These are phyloP conservation scores for Asbolus verrucosus DNA, from an alignment of 1,140 invertebrate genomes.

Conservation along the genomic window DNA sequence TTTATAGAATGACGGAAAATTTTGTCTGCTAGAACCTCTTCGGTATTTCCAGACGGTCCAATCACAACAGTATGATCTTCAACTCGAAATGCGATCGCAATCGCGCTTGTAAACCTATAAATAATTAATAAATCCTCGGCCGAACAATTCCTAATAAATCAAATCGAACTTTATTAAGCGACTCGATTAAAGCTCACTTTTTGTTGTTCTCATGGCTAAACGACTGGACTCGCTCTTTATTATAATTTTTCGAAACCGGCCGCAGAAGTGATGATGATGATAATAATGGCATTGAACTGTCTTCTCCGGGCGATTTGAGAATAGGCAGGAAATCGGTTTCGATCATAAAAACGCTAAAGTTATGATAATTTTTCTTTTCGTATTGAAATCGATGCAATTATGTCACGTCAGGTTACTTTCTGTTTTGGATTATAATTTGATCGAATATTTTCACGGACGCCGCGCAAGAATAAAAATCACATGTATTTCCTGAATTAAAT, in stretches of 20 bases:
- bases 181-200: conserved; percentile 7
- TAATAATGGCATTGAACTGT: conserved; percentile 25
- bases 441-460: neutral
- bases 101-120: conserved; percentile 15
- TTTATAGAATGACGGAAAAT: conserved; percentile 21
- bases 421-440: conserved; percentile 12
- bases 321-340: neutral
- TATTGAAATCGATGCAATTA: neutral
- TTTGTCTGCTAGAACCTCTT: no score
- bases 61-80: neutral
- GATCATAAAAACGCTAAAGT: neutral
- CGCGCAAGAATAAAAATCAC: conserved; percentile 14
- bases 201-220: conserved; percentile 5
- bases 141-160: conserved; percentile 39
- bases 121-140: conserved; percentile 39
- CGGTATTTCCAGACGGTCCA: no score
- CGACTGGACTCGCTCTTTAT: conserved; percentile 12
- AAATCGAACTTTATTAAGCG: conserved; percentile 2
- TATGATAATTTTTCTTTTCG: conserved; percentile 1
- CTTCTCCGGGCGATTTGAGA: conserved; percentile 9
- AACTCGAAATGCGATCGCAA: neutral
- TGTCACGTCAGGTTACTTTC: neutral
- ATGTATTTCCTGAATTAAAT: conserved; percentile 23
- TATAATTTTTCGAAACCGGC: conserved; percentile 9
- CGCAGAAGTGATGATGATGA: conserved; percentile 5